Evolutionary conservation across 2,797 vertebrate genomes (phyloP).

Genomic region (Brachyrhaphis roseni): DNA sequence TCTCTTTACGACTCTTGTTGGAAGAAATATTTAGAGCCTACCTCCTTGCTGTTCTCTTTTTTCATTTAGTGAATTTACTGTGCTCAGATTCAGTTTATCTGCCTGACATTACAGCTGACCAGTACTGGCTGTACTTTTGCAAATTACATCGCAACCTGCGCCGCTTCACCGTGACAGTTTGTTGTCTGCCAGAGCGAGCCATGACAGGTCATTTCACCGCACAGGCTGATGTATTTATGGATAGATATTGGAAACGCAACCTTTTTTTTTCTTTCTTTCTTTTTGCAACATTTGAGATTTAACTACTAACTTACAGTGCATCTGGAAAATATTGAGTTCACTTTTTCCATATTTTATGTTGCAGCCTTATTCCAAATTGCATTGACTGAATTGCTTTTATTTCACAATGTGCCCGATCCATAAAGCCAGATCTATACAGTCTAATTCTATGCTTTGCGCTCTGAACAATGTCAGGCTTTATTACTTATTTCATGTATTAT

Average conservation of each 20-base stretch:
- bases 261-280: too few relatives aligned
- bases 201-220: slow-evolving; percentile 1
- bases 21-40: background rate
- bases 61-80: slow-evolving; percentile 39
- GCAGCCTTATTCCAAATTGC: background rate
- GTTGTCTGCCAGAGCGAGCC: slow-evolving; percentile 34
- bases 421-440: too few relatives aligned
- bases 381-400: background rate
- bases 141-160: slow-evolving; percentile 57
- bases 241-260: background rate
- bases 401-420: background rate
- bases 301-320: too few relatives aligned
- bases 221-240: slow-evolving; percentile 16
- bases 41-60: slow-evolving; percentile 1
- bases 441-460: too few relatives aligned
- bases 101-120: slow-evolving; percentile 59
- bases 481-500: too few relatives aligned
- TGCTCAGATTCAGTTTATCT: slow-evolving; percentile 51
- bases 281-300: background rate
- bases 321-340: too few relatives aligned
- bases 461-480: too few relatives aligned
- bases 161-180: slow-evolving; percentile 47
- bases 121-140: slow-evolving; percentile 56
- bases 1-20: background rate
- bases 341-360: too few relatives aligned